phyloP scores from a whole-genome alignment of 1,140 invertebrate genomes.

The Habropoda laboriosa region DNA sequence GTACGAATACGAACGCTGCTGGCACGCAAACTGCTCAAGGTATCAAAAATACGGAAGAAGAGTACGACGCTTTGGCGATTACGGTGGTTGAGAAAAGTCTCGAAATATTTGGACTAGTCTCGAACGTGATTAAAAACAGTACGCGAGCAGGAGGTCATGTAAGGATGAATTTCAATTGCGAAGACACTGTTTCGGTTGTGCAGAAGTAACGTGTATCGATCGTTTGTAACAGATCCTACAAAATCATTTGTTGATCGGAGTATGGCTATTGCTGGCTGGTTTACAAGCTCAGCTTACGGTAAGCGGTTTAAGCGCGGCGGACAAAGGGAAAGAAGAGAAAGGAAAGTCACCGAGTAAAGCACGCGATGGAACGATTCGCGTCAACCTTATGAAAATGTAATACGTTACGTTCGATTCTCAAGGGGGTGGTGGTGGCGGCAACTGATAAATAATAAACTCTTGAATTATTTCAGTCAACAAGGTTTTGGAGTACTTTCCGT shows the following conservation, averaged over 20 bases:
- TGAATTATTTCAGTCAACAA: constrained; percentile 84
- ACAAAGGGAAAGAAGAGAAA: constrained; percentile 85
- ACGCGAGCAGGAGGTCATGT: constrained; percentile 93
- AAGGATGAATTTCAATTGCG: constrained; percentile 74
- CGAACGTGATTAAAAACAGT: constrained; percentile 90
- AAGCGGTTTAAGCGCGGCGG: constrained; percentile 81
- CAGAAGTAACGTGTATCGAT: neutral
- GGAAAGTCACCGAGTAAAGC: constrained; percentile 86
- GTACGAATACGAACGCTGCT: constrained; percentile 73
- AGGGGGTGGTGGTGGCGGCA: too few species aligned
- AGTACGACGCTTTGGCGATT: constrained; percentile 86
- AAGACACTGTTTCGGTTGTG: constrained; percentile 12
- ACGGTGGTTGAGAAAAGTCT: constrained; percentile 88
- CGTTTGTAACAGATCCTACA: constrained; percentile 86
- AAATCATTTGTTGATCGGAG: constrained; percentile 93
- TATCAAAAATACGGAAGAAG: constrained; percentile 85
- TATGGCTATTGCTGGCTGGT: constrained; percentile 93
- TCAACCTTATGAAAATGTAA: constrained; percentile 88
- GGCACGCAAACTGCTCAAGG: constrained; percentile 77
- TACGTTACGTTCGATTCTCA: too few species aligned
- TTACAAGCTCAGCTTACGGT: constrained; percentile 88
- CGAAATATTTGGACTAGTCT: constrained; percentile 92
- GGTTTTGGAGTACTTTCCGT: constrained; percentile 92
- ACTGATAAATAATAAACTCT: constrained; percentile 18
- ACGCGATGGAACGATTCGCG: constrained; percentile 82